Percentiles rank a stretch among this genome's conserved stretches.
phyloP scores from a whole-genome alignment of 2,888 invertebrate species.

The Agrochola circellaris region DNA sequence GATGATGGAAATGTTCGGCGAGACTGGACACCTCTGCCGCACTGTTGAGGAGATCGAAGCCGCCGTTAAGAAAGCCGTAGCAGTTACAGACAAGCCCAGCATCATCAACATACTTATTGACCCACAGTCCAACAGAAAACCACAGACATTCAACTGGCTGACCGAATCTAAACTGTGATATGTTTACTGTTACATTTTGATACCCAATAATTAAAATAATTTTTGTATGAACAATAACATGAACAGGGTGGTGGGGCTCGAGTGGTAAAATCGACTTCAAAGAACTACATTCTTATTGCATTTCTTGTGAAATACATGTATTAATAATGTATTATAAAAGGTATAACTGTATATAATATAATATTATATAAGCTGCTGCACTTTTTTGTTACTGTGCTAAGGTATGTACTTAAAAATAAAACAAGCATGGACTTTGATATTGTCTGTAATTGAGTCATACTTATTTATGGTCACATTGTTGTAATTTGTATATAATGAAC shows the following conservation, averaged over 20 bases:
- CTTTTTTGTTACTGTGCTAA: background rate
- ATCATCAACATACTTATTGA: slow-evolving; percentile 97
- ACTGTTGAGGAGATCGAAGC: slow-evolving; percentile 94
- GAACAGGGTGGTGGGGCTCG: slow-evolving; percentile 42
- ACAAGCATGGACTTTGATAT: slow-evolving; percentile 77
- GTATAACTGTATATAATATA: slow-evolving; percentile 23
- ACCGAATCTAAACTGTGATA: slow-evolving; percentile 96
- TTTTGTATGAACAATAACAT: slow-evolving; percentile 29
- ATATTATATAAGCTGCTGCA: slow-evolving; percentile 4
- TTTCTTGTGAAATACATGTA: slow-evolving; percentile 37
- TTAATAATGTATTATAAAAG: slow-evolving; percentile 35
- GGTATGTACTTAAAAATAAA: slow-evolving; percentile 64
- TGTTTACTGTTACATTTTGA: slow-evolving; percentile 7
- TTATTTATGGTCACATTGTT: slow-evolving; percentile 82
- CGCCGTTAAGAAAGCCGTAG: slow-evolving; percentile 93
- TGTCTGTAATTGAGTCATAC: slow-evolving; percentile 87
- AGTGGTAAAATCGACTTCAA: slow-evolving; percentile 39
- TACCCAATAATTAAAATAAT: slow-evolving; percentile 3
- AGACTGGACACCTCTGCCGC: slow-evolving; percentile 94
- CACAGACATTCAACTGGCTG: slow-evolving; percentile 97
- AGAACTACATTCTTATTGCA: slow-evolving; percentile 47
- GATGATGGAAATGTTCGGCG: slow-evolving; percentile 96
- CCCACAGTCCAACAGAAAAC: slow-evolving; percentile 96
- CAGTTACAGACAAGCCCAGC: slow-evolving; percentile 94
- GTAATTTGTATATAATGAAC: slow-evolving; percentile 85